Percentiles rank a stretch among this genome's conserved stretches.
Evolutionary conservation across 2,113 vertebrate genomes (phyloP).

Genomic region (Apodemus speciosus): DNA sequence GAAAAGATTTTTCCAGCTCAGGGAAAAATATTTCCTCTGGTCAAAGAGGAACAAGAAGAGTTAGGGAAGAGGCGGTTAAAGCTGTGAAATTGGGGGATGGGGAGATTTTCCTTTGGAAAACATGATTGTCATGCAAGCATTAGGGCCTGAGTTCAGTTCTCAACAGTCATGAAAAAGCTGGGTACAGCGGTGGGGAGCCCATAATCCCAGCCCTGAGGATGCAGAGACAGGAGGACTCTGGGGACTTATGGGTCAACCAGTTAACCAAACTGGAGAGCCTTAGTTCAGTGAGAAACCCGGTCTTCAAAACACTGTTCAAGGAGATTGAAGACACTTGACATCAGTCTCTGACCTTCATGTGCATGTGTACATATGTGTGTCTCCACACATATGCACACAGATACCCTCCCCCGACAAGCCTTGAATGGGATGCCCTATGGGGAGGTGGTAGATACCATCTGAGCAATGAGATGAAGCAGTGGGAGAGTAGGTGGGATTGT

Average conservation of each 20-base stretch:
- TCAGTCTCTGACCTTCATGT: neutral
- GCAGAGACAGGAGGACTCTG: neutral
- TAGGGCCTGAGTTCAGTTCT: neutral
- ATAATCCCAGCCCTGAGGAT: neutral
- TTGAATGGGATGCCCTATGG: neutral
- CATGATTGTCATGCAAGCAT: neutral
- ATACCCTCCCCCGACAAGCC: neutral
- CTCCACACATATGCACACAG: no score
- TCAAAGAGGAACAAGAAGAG: neutral
- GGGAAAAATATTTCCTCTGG: slow-evolving; percentile 30
- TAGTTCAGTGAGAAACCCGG: neutral
- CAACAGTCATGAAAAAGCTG: neutral
- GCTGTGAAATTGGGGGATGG: neutral
- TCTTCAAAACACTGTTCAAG: neutral
- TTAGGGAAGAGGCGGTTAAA: neutral
- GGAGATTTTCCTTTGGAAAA: no score
- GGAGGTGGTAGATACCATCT: neutral
- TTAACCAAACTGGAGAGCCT: neutral
- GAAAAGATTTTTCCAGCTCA: slow-evolving; percentile 5
- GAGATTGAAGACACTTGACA: neutral
- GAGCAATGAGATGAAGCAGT: accelerated
- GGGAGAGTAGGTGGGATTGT: neutral
- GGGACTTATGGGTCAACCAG: neutral
- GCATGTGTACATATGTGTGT: no score
- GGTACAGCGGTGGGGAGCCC: neutral